Evolutionary conservation across 2,797 vertebrate genomes (phyloP).

Genomic region (Morus bassanus): DNA sequence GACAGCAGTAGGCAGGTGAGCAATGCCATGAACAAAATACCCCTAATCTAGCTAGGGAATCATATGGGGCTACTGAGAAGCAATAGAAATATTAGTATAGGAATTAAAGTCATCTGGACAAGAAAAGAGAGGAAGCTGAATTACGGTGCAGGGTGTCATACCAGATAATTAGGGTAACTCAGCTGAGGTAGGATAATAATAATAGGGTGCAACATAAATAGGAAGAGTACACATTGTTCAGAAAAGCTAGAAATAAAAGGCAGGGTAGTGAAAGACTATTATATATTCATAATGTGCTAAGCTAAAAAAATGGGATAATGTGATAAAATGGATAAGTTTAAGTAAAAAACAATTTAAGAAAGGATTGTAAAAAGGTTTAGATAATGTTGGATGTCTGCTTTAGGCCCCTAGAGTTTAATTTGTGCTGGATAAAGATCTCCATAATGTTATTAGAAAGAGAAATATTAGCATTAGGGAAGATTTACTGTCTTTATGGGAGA

Average conservation of each 20-base stretch:
- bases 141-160: neutral
- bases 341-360: neutral
- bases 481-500: constrained; percentile 31
- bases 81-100: neutral
- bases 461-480: constrained; percentile 49
- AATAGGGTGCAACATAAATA: neutral
- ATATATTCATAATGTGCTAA: neutral
- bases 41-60: neutral
- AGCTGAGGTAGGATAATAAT: neutral
- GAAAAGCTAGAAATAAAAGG: neutral
- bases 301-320: neutral
- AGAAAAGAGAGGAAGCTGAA: neutral
- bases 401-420: constrained; percentile 52
- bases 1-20: neutral
- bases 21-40: neutral
- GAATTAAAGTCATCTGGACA: neutral
- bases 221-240: neutral
- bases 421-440: neutral
- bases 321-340: neutral
- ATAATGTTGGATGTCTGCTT: neutral
- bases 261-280: neutral
- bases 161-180: neutral
- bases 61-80: neutral
- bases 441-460: constrained; percentile 44
- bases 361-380: neutral